Base-by-base conservation (phyloP, 2,888 invertebrate species). In the Cephus pygmeus region DNA sequence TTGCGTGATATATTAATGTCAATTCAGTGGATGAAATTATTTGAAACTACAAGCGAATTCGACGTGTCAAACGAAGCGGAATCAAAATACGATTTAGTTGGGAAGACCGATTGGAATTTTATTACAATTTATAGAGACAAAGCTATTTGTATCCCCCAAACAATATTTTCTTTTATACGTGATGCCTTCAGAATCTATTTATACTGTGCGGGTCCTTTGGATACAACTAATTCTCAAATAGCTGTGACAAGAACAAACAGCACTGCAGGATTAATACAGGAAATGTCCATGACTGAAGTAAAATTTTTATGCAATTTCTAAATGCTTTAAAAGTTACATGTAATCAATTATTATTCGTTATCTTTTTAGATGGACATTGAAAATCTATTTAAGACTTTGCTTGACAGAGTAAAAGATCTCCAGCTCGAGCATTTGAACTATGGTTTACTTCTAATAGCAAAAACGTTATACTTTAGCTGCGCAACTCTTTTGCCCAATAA, bases 41-140 rank as follows among this genome's bases (percentile, higher is more conserved):
- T 56, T 23, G 23, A 56, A 15, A 23, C 56, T 9, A 56, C 56
- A 23, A 56, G 23, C 56, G 23, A 23, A 56, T 56, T 23, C 23
- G 56, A 56, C 56, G 23, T 56, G 23, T 56, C 40, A 35, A 73
- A 78, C 69, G 78, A 78, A 77, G 15, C n/a, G 3, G 76, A 79
- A 36, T 30, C 76, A 33, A 75, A 9, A 23, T 31, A 78, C 69
- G 68, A 74, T 75, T 35, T 23, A 56, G 9, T 56, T 23, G 56
- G 56, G 71, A 78, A 69, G 73, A 76, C 68, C 33, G 79, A 76
- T 23, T 88, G 85, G 84, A 86, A 83, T 77, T 78, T 90, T 9
- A 85, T 86, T 73, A 79, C 81, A 2, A 87, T 85, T 75, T 89
- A 89, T 79, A 84, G 81, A 40, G 90, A 90, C 78, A 79, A 86